phyloP scores from a whole-genome alignment of 2,797 vertebrate genomes.

The Syncerus caffer region DNA sequence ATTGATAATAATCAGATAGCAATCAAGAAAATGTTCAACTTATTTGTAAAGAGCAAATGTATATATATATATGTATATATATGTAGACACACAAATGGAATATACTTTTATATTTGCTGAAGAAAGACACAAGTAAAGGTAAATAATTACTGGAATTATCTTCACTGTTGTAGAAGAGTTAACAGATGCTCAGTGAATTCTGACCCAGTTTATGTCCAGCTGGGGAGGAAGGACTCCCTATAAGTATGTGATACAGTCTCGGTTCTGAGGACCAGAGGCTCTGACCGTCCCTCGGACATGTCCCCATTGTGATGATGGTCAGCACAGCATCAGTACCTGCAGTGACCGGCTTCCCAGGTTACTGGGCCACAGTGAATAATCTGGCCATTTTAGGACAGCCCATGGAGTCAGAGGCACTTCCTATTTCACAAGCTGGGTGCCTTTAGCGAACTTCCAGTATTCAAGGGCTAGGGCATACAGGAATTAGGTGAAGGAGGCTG shows the following conservation, averaged over 20 bases:
- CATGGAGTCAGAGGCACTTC: background rate
- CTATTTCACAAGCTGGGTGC: background rate
- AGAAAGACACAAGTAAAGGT: background rate
- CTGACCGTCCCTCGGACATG: no score
- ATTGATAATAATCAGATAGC: background rate
- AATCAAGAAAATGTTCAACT: constrained; percentile 13
- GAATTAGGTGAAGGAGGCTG: background rate
- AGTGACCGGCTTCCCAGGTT: background rate
- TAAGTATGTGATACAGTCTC: background rate
- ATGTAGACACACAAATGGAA: background rate
- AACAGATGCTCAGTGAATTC: background rate
- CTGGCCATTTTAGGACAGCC: background rate
- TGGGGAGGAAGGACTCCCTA: background rate
- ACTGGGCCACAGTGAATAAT: background rate
- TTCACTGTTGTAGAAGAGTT: background rate
- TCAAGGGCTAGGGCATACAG: background rate
- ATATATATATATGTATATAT: background rate
- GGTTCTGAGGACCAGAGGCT: background rate
- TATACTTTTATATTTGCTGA: background rate
- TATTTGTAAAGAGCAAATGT: background rate
- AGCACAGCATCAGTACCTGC: background rate
- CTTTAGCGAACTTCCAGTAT: background rate
- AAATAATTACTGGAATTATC: background rate
- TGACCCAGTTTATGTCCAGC: background rate
- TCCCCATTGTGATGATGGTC: background rate